Evolutionary conservation across 2,113 vertebrate species (phyloP), one percentile per base, ranked within the genome.

Genomic region (Megaleporinus macrocephalus): DNA sequence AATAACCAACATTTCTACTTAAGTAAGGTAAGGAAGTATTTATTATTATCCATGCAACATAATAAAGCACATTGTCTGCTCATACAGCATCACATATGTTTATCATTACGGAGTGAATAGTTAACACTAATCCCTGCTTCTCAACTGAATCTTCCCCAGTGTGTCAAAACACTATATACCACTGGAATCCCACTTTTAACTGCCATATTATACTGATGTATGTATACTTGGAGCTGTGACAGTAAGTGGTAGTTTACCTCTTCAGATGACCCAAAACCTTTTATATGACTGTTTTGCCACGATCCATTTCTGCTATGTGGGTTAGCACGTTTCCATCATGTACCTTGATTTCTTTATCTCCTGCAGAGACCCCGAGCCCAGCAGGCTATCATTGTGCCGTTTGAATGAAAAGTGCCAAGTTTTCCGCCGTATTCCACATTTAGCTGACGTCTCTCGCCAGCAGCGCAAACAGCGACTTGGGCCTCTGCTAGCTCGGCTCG

Each of bases 111-210:
- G 33, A 36, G 6, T 36, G 33, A 36, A 36, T 36, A 7, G 36
- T 44, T 44, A 44, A 44, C 10, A 9, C 4, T 44, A 44, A 44
- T 44, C 11, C 41, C 5, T 44, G 41, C 10, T 9, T 9, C 41
- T 9, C 41, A 44, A 9, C 41, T 9, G 41, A 44, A 44, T 44
- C 41, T 44, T 9, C 80, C 77, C 55, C 61, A 83, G 73, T 86
- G 73, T 83, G 80, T 63, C 84, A 85, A 62, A 82, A 82, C 36
- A 79, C 79, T 62, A 79, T n/a, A 49, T 73, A 57, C 6, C 24
- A 44, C 68, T 49, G 76, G 26, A 76, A 51, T 51, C 49, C 49
- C 49, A 51, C 41, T 44, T 36, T 36, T 36, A 36, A 36, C 36
- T 36, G 36, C 3, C 36, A 36, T 36, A 4, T 44, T 36, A 4